These are phyloP conservation scores for Vireo altiloquus DNA, from an alignment of 2,113 vertebrate species.

Conservation along the genomic window DNA sequence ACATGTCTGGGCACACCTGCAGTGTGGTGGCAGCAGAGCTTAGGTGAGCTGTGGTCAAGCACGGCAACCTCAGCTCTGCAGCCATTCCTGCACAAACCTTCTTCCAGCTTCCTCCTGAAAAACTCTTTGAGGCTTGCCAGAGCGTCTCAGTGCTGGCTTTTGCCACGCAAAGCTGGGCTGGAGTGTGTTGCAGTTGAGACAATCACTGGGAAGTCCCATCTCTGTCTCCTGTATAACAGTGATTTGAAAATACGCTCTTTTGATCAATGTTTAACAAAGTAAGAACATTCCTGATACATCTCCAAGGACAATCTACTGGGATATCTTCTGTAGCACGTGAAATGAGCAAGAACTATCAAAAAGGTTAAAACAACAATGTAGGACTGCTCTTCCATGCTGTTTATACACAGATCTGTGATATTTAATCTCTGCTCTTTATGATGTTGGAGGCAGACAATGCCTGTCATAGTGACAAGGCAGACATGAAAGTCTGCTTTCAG, in stretches of 20 bases:
- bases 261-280: not conserved
- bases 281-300: not conserved
- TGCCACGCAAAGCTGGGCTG: not conserved
- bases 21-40: not conserved
- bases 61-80: not conserved
- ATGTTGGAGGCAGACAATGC: not conserved
- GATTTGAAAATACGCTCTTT: not conserved
- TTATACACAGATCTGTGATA: not conserved
- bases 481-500: not conserved
- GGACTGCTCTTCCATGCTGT: not conserved
- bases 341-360: not conserved
- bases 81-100: not conserved
- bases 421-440: not conserved
- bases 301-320: not conserved
- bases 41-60: no score
- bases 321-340: not conserved
- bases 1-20: fast-evolving
- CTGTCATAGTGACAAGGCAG: not conserved
- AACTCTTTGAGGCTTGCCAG: not conserved
- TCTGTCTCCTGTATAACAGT: not conserved
- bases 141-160: fast-evolving
- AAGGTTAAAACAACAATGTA: not conserved
- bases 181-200: fast-evolving
- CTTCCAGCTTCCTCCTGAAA: not conserved
- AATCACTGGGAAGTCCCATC: not conserved